phyloP scores from a whole-genome alignment of 2,797 vertebrate species.

The Ictinia mississippiensis region DNA sequence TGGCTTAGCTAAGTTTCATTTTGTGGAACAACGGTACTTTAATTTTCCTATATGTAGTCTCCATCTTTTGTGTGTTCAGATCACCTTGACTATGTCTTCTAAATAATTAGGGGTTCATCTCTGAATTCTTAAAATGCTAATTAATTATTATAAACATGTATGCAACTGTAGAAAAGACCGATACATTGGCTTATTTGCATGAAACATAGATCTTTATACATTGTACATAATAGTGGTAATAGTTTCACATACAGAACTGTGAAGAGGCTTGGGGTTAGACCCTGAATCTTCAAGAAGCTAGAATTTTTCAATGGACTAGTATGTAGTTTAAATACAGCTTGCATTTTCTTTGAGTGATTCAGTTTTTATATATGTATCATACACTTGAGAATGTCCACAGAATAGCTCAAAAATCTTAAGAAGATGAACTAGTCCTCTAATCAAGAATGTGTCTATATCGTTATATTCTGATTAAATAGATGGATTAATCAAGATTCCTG shows the following conservation, averaged over 20 bases:
- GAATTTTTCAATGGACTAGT: not conserved
- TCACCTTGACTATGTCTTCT: not conserved
- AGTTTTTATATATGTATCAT: not conserved
- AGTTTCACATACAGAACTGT: not conserved
- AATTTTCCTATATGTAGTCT: not conserved
- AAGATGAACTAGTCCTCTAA: not conserved
- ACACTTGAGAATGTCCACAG: not conserved
- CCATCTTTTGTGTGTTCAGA: not conserved
- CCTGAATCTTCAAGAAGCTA: not conserved
- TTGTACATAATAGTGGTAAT: not conserved
- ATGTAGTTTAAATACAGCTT: not conserved
- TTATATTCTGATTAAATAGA: not conserved
- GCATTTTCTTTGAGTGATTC: not conserved
- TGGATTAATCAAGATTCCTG: not conserved
- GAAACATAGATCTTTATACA: not conserved
- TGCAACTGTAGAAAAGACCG: not conserved
- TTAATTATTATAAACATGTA: not conserved
- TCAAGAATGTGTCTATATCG: not conserved
- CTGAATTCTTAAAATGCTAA: not conserved
- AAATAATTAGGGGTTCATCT: not conserved
- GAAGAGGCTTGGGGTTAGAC: not conserved
- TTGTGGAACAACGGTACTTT: not conserved
- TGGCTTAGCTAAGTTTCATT: not conserved
- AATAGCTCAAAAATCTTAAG: not conserved
- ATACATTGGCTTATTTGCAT: not conserved